Conservation (phyloP, 2,113 vertebrate genomes). For the Dermatemys mawii region DNA sequence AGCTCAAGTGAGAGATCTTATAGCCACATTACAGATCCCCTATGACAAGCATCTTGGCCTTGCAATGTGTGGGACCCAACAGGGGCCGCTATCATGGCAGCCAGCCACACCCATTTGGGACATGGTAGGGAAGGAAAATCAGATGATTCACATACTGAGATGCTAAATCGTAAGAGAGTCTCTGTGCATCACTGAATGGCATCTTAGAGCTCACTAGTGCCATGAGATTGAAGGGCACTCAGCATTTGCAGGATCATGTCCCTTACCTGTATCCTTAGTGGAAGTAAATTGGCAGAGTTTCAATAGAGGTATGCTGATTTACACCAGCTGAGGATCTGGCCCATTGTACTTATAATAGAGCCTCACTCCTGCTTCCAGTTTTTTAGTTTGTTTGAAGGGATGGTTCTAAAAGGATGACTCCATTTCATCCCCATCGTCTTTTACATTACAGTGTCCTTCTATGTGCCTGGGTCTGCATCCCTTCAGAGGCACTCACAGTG, state of each 20-base stretch:
- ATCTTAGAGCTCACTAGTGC: background rate
- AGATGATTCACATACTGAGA: background rate
- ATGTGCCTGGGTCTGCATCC: background rate
- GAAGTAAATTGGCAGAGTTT: fast-evolving
- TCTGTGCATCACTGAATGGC: background rate
- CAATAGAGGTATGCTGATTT: background rate
- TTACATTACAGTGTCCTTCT: background rate
- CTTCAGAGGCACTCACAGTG: fast-evolving
- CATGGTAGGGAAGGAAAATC: background rate
- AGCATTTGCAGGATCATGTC: background rate
- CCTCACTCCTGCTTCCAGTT: background rate
- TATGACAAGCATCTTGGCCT: background rate
- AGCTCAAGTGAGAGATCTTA: too few species aligned
- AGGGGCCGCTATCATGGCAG: background rate
- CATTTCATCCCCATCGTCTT: background rate
- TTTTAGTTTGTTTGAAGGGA: background rate
- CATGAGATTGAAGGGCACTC: too few species aligned
- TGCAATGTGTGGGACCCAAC: background rate
- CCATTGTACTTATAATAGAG: background rate
- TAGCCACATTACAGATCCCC: background rate
- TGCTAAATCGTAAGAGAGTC: background rate
- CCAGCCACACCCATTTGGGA: background rate
- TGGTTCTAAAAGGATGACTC: background rate
- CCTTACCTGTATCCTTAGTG: background rate
- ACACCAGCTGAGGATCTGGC: fast-evolving